These are phyloP conservation scores for Ciconia nigra DNA, from an alignment of 2,797 vertebrate species.

Conservation along the genomic window DNA sequence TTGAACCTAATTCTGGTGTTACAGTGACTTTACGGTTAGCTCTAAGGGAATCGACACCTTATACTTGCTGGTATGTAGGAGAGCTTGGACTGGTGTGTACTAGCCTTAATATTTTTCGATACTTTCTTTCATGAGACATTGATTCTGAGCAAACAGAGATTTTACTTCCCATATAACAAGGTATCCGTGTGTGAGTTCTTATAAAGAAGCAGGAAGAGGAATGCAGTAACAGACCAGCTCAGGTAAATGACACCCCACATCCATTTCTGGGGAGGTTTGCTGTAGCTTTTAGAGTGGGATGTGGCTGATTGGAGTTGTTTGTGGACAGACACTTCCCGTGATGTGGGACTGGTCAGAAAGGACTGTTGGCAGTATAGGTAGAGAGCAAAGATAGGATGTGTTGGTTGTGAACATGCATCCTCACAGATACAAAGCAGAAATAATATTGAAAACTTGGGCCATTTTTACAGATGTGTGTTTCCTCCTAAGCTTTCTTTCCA, in stretches of 20 bases:
- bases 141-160: neutral
- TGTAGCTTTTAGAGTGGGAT: neutral
- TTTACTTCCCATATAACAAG: neutral
- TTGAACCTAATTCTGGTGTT: neutral
- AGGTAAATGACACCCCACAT: neutral
- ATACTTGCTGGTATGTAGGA: neutral
- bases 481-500: neutral
- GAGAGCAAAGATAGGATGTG: neutral
- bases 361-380: neutral
- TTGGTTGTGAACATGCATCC: neutral
- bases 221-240: neutral
- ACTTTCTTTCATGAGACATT: neutral
- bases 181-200: neutral
- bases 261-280: neutral
- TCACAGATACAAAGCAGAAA: neutral
- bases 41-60: neutral
- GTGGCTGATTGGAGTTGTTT: neutral
- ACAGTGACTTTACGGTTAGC: neutral
- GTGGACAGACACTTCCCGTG: neutral
- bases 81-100: neutral
- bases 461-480: neutral
- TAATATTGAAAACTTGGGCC: neutral
- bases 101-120: neutral
- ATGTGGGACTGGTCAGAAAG: neutral
- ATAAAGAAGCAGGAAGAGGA: neutral